These are phyloP conservation scores for Sebastes dallii DNA, from an alignment of 2,797 vertebrate genomes.

Conservation along the genomic window DNA sequence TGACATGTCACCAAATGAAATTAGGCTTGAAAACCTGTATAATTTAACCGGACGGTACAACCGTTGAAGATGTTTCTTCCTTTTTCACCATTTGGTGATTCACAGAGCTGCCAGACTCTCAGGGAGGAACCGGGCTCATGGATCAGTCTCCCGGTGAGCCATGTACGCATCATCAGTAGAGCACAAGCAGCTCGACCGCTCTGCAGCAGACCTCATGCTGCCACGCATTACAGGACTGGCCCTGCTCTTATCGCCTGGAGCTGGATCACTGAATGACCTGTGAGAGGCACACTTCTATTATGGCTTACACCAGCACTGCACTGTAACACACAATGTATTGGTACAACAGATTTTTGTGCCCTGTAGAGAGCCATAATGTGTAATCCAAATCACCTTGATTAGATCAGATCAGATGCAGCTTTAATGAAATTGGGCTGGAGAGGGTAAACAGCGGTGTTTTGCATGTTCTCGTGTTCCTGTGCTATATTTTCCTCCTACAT, in stretches of 20 bases:
- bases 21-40: slow-evolving; percentile 1
- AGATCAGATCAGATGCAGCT: slow-evolving; percentile 27
- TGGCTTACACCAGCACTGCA: background rate
- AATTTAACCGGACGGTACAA: slow-evolving; percentile 4
- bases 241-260: slow-evolving; percentile 28
- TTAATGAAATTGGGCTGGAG: slow-evolving; percentile 18
- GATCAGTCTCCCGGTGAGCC: slow-evolving; percentile 54
- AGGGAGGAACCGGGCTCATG: slow-evolving; percentile 23
- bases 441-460: background rate
- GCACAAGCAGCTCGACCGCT: slow-evolving; percentile 25
- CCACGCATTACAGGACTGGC: slow-evolving; percentile 31
- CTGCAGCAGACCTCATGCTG: slow-evolving; percentile 49
- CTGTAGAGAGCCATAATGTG: background rate
- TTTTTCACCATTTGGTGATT: slow-evolving; percentile 33
- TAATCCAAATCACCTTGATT: slow-evolving; percentile 31
- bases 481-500: background rate
- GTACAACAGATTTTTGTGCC: slow-evolving; percentile 13
- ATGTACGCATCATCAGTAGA: slow-evolving; percentile 49
- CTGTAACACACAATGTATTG: background rate
- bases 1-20: slow-evolving; percentile 31
- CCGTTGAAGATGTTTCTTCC: slow-evolving; percentile 9
- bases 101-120: slow-evolving; percentile 24
- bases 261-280: slow-evolving; percentile 37
- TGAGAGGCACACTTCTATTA: slow-evolving; percentile 26
- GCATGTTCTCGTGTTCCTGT: background rate